These are phyloP conservation scores for Avahi laniger DNA, from an alignment of 2,797 vertebrate genomes.

Conservation along the genomic window DNA sequence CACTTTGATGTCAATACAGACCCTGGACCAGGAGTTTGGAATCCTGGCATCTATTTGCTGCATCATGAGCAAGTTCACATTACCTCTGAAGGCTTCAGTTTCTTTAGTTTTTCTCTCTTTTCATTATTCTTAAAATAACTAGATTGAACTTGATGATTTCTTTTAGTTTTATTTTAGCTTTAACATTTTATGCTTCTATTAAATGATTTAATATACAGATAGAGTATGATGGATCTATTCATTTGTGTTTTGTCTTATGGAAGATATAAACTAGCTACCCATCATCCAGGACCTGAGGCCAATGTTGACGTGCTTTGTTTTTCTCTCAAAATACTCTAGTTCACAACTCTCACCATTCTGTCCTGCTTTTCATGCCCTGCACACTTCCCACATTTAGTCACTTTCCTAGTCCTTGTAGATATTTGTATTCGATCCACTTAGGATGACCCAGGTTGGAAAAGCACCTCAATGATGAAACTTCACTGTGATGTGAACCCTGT, in stretches of 20 bases:
- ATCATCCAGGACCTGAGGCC: background rate
- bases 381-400: background rate
- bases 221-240: background rate
- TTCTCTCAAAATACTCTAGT: background rate
- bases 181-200: background rate
- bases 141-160: background rate
- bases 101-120: background rate
- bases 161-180: background rate
- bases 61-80: background rate
- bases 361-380: background rate
- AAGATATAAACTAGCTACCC: background rate
- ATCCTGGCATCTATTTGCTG: background rate
- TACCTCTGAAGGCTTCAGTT: background rate
- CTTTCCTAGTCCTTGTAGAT: background rate
- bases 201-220: background rate
- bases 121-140: background rate
- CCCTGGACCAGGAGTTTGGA: background rate
- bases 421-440: background rate
- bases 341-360: background rate
- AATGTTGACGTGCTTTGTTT: background rate
- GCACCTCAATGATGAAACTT: background rate
- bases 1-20: background rate
- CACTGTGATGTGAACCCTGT: background rate
- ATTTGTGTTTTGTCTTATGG: background rate
- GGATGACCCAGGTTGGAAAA: background rate